Base-by-base conservation (phyloP, 2,797 vertebrate species). In the Takifugu rubripes region DNA sequence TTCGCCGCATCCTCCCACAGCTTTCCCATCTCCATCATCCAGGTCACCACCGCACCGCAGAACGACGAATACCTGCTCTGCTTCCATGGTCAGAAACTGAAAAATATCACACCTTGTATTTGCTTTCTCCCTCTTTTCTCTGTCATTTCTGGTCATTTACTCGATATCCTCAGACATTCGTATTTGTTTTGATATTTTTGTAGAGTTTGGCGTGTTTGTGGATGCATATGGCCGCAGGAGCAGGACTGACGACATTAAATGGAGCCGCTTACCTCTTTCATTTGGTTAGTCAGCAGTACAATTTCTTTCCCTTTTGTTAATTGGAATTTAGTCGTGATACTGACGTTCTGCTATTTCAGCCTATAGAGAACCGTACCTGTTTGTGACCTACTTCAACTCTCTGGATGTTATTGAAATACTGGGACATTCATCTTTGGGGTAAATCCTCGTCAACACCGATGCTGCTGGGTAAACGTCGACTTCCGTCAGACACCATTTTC, bases 301-400 rank as follows among this genome's bases (percentile, higher is more conserved):
- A 14, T 52, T 46, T 66, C 40, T 33, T 46, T 14, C 25, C 9
- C n/a, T 3, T 62, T 56, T 0, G 54, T 33, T 54, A 25, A 3
- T 3, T 17, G 1, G 45, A 5, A 5, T 15, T 3, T 25, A 2
- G 44, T 59, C 17, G 15, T 58, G 21, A 70, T 49, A 3, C 59
- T 43, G 46, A 66, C 47, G 36, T 58, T 61, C 71, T 68, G n/a
- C 5, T 60, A 7, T 81, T 66, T 68, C 87, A 99, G 97, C 96
- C 73, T 99, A 98, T 75, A 91, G 97, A 89, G 97, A 99, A 62
- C 97, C 97, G 2, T 98, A 98, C 77, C 87, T 99, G 73, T 99
- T 99, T 77, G 96, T 98, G 90, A 99, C 96, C 62, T 96, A 99
- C 88, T 98, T 98, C 90, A 99, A 97, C 88, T 99, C 97, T 71